phyloP scores from a whole-genome alignment of 1,140 invertebrate genomes.

The Carcinoscorpius rotundicauda region DNA sequence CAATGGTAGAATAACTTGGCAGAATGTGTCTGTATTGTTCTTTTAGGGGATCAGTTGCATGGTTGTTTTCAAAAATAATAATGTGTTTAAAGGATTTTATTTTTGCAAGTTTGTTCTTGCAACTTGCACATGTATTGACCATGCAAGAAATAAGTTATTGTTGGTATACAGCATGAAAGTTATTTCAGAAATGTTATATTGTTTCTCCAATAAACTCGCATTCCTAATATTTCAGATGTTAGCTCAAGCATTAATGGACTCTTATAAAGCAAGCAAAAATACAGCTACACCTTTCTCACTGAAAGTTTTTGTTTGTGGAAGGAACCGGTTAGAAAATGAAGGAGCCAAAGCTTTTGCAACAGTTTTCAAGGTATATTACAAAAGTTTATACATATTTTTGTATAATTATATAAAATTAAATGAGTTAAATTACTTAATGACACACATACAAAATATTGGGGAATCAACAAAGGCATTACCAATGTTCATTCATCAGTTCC shows the following conservation, averaged over 20 bases:
- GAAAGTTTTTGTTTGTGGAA: constrained; percentile 77
- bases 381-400: not conserved
- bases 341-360: constrained; percentile 69
- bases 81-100: too few species aligned
- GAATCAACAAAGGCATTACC: too few species aligned
- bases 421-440: constrained; percentile 7
- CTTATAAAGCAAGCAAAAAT: constrained; percentile 49
- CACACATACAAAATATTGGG: too few species aligned
- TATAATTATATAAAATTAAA: constrained; percentile 1
- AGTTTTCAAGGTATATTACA: constrained; percentile 55
- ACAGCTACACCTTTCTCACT: constrained; percentile 51
- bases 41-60: too few species aligned
- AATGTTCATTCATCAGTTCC: too few species aligned
- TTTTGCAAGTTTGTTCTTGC: too few species aligned
- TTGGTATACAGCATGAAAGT: too few species aligned
- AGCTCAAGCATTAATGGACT: constrained; percentile 60
- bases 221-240: constrained; percentile 43
- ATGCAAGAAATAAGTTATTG: too few species aligned
- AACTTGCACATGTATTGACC: too few species aligned
- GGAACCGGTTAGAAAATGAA: constrained; percentile 89
- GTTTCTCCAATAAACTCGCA: not conserved
- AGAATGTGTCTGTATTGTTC: too few species aligned
- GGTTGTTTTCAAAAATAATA: too few species aligned
- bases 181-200: not conserved
- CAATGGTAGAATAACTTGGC: too few species aligned